Conservation (phyloP, 2,797 vertebrate species). For the Clarias laeviceps region DNA sequence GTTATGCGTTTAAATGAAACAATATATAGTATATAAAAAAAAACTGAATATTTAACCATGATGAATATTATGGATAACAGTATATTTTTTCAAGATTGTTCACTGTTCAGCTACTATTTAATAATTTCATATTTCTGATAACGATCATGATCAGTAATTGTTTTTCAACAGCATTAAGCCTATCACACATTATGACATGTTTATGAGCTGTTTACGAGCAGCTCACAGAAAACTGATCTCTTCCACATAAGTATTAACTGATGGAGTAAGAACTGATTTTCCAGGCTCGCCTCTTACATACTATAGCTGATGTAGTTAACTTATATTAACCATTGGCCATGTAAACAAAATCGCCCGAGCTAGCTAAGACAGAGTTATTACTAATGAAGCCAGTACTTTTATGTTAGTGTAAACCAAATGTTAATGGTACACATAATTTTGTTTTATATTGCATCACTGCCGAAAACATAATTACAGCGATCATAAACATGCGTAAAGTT, state of each 20-base stretch:
- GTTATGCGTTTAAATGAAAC: neutral
- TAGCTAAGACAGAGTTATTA: neutral
- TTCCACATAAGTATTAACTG: neutral
- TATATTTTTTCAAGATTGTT: neutral
- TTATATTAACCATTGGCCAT: neutral
- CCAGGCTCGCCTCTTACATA: neutral
- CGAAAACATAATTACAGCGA: too few relatives aligned
- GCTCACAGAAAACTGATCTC: neutral
- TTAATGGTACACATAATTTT: neutral
- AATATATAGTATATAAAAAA: neutral
- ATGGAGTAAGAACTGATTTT: neutral
- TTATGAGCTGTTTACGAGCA: neutral
- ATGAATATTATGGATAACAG: neutral
- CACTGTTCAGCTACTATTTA: neutral
- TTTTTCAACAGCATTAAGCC: neutral
- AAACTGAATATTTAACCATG: neutral
- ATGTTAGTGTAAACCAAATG: neutral
- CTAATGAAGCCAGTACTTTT: neutral
- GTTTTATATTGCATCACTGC: neutral
- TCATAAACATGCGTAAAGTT: neutral
- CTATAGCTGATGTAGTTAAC: neutral
- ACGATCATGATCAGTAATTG: neutral
- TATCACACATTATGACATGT: neutral
- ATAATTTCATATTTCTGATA: neutral
- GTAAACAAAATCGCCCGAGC: neutral